Evolutionary conservation across 2,888 invertebrate species (phyloP), one percentile per base, ranked within the genome.

Genomic region (Cistogaster globosa): DNA sequence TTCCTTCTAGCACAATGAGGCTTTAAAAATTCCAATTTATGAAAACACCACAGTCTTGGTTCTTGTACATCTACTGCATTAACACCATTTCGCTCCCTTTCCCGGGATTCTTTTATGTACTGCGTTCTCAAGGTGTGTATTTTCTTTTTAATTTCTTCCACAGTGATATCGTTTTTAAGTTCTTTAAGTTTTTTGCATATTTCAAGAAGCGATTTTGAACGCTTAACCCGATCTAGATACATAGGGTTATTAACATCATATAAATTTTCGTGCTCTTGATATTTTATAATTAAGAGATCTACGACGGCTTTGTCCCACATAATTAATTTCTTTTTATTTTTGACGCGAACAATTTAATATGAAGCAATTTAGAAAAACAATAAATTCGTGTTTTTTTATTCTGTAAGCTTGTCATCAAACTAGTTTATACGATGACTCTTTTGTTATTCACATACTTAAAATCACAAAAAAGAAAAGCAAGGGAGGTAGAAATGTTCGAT

Each of bases 91-190:
- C 26, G n/a, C 20, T 58, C 58, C 9, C 36, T 18, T 45, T 65
- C 57, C 0, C 65, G 26, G 8, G n/a, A 26, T 76, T 65, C 65
- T 48, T 57, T 65, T 32, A 65, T 36, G 45, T 65, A 76, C 18
- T 67, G 75, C 0, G 65, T 16, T 22, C 75, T 67, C 3, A 76
- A 26, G 1, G 45, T 18, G n/a, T 76, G 72, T 0, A 62, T 72
- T 71, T 71, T 72, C 20, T 57, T 76, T 57, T 65, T 76, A 5
- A 76, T 58, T 8, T 20, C 65, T 65, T 76, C 65, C 5, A 67
- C 16, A 8, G 65, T 57, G 1, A 57, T 57, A 14, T 58, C 1
- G 1, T 57, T 65, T 14, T 76, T 76, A 9, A 57, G 16, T 48
- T 45, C 14, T 57, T 45, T 45, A 4, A 76, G 32, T 32, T 76